Percentiles rank a stretch among this genome's conserved stretches.
Evolutionary conservation across 2,888 invertebrate genomes (phyloP).

Genomic region (Trichogramma dendrolimi): DNA sequence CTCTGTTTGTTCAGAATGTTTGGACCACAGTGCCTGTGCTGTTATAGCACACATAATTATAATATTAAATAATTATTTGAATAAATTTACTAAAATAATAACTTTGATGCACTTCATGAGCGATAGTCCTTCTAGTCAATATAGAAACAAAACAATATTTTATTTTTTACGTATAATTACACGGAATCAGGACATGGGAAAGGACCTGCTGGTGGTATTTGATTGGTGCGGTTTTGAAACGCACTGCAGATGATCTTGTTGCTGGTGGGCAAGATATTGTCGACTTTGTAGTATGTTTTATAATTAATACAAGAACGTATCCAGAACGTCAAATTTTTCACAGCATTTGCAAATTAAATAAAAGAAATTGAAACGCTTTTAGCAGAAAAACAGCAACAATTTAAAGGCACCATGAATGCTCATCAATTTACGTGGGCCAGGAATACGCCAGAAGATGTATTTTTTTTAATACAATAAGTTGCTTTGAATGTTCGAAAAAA

Average conservation of each 20-base stretch:
- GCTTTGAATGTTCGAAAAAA: too few relatives aligned
- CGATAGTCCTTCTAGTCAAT: constrained; percentile 18
- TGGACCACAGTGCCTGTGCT: constrained; percentile 25
- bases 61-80: constrained; percentile 21
- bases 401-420: constrained; percentile 20
- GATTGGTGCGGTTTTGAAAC: background rate
- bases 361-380: constrained; percentile 16
- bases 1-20: constrained; percentile 24
- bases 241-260: background rate
- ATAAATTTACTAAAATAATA: constrained; percentile 13
- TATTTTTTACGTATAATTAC: constrained; percentile 25
- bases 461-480: background rate
- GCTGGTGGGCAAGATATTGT: too few relatives aligned
- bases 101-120: constrained; percentile 17
- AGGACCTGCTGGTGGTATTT: constrained; percentile 6
- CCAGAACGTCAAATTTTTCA: constrained; percentile 18
- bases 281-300: too few relatives aligned
- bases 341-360: constrained; percentile 12
- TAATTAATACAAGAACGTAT: constrained; percentile 16
- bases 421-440: constrained; percentile 26
- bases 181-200: constrained; percentile 24
- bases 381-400: constrained; percentile 14
- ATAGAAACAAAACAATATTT: constrained; percentile 18
- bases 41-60: constrained; percentile 22
- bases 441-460: background rate